phyloP scores from a whole-genome alignment of 35 echinoderm and acorn worm species.

The Eucidaris tribuloides region DNA sequence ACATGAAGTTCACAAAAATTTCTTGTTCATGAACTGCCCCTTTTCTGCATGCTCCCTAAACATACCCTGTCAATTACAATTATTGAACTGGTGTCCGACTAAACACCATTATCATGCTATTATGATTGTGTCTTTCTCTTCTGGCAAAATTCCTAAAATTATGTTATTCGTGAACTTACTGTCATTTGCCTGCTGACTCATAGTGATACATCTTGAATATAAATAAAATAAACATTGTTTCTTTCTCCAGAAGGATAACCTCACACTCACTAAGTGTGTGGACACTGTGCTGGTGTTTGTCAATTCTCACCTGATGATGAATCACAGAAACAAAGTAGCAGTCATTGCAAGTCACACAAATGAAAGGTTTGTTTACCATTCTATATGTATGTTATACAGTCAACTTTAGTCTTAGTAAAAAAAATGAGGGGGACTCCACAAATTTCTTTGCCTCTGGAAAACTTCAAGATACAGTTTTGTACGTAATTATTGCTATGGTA shows the following conservation, averaged over 20 bases:
- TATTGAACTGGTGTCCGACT: not conserved
- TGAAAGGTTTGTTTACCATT: constrained; percentile 66
- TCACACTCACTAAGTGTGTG: constrained; percentile 77
- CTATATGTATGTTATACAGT: not conserved
- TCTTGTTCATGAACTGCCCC: too few species aligned
- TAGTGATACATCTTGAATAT: not conserved
- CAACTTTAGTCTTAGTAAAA: too few species aligned
- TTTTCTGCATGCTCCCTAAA: too few species aligned
- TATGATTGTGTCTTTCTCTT: not conserved
- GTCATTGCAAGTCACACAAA: constrained; percentile 97
- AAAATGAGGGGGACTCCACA: too few species aligned
- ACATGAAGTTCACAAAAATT: too few species aligned
- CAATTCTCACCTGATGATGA: constrained; percentile 88
- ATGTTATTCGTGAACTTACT: not conserved
- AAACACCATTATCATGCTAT: not conserved
- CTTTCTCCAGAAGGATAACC: not conserved
- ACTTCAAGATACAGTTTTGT: too few species aligned
- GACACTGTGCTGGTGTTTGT: constrained; percentile 78
- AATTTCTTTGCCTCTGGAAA: too few species aligned
- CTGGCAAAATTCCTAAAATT: not conserved
- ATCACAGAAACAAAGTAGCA: constrained; percentile 69
- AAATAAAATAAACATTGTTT: not conserved
- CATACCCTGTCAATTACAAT: too few species aligned
- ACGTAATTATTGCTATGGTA: too few species aligned
- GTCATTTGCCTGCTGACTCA: not conserved